Percentiles rank a stretch among this genome's conserved stretches.
Conservation (phyloP, 2,888 invertebrate species). For the Cyaniris semiargus region DNA sequence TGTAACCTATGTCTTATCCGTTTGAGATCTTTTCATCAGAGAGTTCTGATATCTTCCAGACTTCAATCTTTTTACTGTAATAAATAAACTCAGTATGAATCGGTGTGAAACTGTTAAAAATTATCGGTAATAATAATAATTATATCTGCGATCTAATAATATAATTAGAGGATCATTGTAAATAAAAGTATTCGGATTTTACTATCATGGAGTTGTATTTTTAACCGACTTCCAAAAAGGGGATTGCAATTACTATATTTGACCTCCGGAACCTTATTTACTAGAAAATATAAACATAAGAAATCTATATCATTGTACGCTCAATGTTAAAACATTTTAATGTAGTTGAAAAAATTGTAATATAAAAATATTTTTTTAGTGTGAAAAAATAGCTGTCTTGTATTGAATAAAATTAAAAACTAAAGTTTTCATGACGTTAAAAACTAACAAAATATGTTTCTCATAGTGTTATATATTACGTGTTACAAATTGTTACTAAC, state of each 20-base stretch:
- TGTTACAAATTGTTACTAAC: neutral
- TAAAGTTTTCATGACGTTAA: neutral
- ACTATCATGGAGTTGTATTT: neutral
- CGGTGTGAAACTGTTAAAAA: neutral
- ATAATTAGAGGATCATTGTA: neutral
- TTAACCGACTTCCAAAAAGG: neutral
- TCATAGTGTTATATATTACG: neutral
- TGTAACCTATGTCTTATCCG: too few relatives aligned
- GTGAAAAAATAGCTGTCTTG: neutral
- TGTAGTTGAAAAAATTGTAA: neutral
- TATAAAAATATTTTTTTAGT: constrained; percentile 9
- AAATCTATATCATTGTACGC: neutral
- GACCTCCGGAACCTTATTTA: neutral
- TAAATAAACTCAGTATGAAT: neutral
- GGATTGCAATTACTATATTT: neutral
- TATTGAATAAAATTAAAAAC: neutral
- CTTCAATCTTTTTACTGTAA: neutral
- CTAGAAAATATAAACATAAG: neutral
- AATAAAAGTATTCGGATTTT: neutral
- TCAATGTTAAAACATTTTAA: neutral
- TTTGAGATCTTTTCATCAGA: neutral
- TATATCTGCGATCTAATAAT: neutral
- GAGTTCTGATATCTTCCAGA: neutral
- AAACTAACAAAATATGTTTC: neutral
- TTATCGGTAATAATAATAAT: neutral